These are phyloP conservation scores for Pseudoips prasinana DNA, from an alignment of 2,888 invertebrate species.

Conservation along the genomic window DNA sequence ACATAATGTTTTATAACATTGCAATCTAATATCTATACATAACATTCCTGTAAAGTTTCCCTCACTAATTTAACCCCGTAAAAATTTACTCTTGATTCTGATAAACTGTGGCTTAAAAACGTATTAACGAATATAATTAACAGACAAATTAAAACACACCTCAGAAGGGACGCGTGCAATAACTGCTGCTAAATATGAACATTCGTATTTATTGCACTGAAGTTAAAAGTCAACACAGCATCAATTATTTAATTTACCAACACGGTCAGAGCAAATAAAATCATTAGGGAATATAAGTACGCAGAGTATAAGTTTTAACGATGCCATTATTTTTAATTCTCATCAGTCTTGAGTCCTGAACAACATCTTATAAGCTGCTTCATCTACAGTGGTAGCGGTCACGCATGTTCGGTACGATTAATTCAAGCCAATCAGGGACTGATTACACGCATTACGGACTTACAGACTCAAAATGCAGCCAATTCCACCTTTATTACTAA, in stretches of 20 bases:
- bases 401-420: conserved; percentile 76
- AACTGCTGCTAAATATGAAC: too few species aligned
- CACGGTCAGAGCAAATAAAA: conserved; percentile 43
- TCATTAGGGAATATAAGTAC: conserved; percentile 44
- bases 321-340: conserved; percentile 76
- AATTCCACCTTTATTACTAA: conserved; percentile 30
- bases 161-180: too few species aligned
- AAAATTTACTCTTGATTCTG: too few species aligned
- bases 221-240: conserved; percentile 15
- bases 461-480: conserved; percentile 49
- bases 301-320: conserved; percentile 70
- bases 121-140: too few species aligned
- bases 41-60: too few species aligned
- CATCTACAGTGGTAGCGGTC: conserved; percentile 70
- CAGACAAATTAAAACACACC: too few species aligned
- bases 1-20: too few species aligned
- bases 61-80: too few species aligned
- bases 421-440: conserved; percentile 79
- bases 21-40: too few species aligned
- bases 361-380: conserved; percentile 67
- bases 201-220: conserved; percentile 1
- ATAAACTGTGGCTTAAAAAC: too few species aligned
- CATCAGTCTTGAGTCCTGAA: conserved; percentile 45
- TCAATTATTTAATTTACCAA: conserved; percentile 32
- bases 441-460: conserved; percentile 76